Evolutionary conservation across 2,113 vertebrate species (phyloP).

Genomic region (Actenoides lindsayi): DNA sequence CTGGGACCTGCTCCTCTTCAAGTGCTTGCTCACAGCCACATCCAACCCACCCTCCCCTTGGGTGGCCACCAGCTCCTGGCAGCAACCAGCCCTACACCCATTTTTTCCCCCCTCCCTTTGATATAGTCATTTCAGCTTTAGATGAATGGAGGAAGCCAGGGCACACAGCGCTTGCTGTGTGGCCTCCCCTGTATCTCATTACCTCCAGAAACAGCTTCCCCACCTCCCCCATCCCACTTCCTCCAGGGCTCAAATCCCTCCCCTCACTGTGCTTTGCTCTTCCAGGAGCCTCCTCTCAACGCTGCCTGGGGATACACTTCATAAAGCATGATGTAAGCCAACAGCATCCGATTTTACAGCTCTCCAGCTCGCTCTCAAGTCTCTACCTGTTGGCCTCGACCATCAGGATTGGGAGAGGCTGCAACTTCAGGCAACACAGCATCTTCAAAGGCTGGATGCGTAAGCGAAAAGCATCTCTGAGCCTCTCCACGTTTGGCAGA

Average conservation of each 20-base stretch:
- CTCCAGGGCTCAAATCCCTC: neutral
- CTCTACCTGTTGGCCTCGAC: neutral
- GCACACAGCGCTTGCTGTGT: neutral
- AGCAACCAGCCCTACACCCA: neutral
- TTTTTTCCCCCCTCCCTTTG: neutral
- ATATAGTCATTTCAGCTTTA: neutral
- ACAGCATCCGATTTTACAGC: neutral
- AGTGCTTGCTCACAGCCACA: neutral
- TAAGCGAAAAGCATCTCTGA: neutral
- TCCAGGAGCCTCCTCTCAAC: neutral
- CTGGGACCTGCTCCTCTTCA: neutral
- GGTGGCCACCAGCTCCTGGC: neutral
- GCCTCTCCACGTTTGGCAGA: fast-evolving
- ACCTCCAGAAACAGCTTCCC: slow-evolving; percentile 22
- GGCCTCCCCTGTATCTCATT: neutral
- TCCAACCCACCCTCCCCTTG: neutral
- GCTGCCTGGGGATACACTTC: neutral
- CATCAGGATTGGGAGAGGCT: neutral
- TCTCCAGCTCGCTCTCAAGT: neutral
- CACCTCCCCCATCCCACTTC: neutral
- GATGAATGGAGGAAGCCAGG: neutral
- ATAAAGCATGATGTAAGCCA: neutral
- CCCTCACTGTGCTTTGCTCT: neutral
- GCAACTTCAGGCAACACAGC: neutral
- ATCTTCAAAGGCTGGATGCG: neutral